Evolutionary conservation across 1,140 invertebrate genomes (phyloP), one percentile per base, ranked within the genome.

Genomic region (Sycobia sp.): DNA sequence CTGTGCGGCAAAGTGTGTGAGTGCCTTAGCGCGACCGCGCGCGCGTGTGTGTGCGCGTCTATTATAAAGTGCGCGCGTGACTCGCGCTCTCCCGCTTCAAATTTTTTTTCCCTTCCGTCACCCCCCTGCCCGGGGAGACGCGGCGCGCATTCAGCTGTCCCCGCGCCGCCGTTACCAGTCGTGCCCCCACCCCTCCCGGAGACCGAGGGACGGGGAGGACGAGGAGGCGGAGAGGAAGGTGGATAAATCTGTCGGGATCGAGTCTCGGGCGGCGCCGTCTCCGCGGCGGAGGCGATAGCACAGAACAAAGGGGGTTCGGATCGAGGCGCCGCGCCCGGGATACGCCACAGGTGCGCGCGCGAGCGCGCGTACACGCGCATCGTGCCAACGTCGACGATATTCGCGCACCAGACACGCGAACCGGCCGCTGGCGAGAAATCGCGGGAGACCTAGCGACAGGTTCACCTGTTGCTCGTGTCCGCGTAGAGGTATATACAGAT

Each of bases 61-160:
- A n/a, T n/a, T n/a, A n/a, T n/a, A n/a, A n/a, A n/a, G n/a, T n/a
- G n/a, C n/a, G n/a, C n/a, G n/a, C n/a, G n/a, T n/a, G n/a, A n/a
- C n/a, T n/a, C n/a, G n/a, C n/a, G n/a, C n/a, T n/a, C n/a, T n/a
- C n/a, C n/a, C n/a, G n/a, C n/a, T n/a, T n/a, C n/a, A n/a, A n/a
- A n/a, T n/a, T n/a, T n/a, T n/a, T 69, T 71, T 71, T 62, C 65
- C 53, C 57, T 50, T 54, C n/a, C 22, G 32, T 64, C 41, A n/a
- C n/a, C 25, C 50, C 39, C 50, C 38, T 41, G 44, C 36, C 46
- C 43, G 62, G 41, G 47, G 18, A n/a, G 47, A 62, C 38, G 34
- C 14, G 36, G 18, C n/a, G 14, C 10, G n/a, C n/a, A n/a, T n/a
- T 14, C 22, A n/a, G 34, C 36, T 20, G 36, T 23, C 20, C 51